Evolutionary conservation across 2,113 vertebrate genomes (phyloP).

Genomic region (Synodontis membranacea): DNA sequence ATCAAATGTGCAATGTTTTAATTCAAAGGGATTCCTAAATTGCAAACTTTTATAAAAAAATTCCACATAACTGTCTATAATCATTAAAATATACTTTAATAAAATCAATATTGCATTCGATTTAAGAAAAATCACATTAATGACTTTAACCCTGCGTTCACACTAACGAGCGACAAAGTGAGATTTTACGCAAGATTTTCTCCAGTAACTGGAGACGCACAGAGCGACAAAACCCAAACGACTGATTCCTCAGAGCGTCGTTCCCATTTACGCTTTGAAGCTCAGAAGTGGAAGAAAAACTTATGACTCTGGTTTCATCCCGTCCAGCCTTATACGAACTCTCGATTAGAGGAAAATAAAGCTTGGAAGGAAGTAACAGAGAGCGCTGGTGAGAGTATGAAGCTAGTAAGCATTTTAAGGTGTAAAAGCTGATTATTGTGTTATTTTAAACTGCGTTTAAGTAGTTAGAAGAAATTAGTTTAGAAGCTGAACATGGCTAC

Average conservation of each 20-base stretch:
- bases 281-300: neutral
- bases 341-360: neutral
- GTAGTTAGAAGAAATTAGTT: no score
- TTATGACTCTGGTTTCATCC: neutral
- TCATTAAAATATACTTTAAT: constrained; percentile 55
- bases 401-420: neutral
- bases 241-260: neutral
- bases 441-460: neutral
- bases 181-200: neutral
- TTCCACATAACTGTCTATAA: constrained; percentile 45
- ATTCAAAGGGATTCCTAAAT: constrained; percentile 44
- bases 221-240: neutral
- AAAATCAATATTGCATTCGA: constrained; percentile 53
- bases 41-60: constrained; percentile 26
- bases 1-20: constrained; percentile 51
- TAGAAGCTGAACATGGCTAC: no score
- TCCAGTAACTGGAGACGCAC: no score
- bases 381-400: no score
- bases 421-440: neutral
- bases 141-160: constrained; percentile 14
- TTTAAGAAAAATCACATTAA: constrained; percentile 50
- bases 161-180: neutral
- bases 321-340: neutral
- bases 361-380: neutral
- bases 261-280: neutral